phyloP scores from a whole-genome alignment of 1,140 invertebrate species.

The Heterodera carotae region DNA sequence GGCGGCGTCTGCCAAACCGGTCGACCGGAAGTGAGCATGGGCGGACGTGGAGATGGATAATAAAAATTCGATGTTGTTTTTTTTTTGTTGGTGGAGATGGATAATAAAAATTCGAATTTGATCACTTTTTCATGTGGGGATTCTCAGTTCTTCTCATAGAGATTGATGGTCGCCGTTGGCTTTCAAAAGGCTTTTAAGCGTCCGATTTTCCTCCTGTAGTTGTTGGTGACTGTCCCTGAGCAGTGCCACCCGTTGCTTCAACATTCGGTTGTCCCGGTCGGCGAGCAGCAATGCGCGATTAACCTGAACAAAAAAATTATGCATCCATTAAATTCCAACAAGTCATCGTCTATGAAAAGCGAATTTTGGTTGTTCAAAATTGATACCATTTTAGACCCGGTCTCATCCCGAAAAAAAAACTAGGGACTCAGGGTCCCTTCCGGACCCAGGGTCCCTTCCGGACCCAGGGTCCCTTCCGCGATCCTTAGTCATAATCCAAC shows the following conservation, averaged over 20 bases:
- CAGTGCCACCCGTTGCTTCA: constrained; percentile 15
- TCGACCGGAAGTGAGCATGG: neutral
- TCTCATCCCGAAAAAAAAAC: too few relatives aligned
- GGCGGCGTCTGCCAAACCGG: neutral
- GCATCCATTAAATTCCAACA: too few relatives aligned
- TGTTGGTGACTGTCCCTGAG: constrained; percentile 19
- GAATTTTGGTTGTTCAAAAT: too few relatives aligned
- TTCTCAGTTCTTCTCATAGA: constrained; percentile 22
- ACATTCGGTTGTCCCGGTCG: constrained; percentile 22
- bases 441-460: too few relatives aligned
- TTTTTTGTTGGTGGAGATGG: neutral
- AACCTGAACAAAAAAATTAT: constrained; percentile 29
- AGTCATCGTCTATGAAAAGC: constrained; percentile 5
- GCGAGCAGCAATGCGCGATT: constrained; percentile 38
- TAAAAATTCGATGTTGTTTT: neutral
- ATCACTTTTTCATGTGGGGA: neutral
- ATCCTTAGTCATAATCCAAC: too few relatives aligned
- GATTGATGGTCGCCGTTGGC: constrained; percentile 28
- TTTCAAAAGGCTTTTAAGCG: constrained; percentile 23
- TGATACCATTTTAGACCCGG: too few relatives aligned
- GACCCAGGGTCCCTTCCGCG: too few relatives aligned
- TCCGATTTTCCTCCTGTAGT: constrained; percentile 17
- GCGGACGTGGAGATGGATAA: too few relatives aligned
- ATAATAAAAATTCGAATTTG: neutral
- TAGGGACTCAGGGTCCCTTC: too few relatives aligned